These are phyloP conservation scores for Xylota sylvarum DNA, from an alignment of 2,888 invertebrate species.

Conservation along the genomic window DNA sequence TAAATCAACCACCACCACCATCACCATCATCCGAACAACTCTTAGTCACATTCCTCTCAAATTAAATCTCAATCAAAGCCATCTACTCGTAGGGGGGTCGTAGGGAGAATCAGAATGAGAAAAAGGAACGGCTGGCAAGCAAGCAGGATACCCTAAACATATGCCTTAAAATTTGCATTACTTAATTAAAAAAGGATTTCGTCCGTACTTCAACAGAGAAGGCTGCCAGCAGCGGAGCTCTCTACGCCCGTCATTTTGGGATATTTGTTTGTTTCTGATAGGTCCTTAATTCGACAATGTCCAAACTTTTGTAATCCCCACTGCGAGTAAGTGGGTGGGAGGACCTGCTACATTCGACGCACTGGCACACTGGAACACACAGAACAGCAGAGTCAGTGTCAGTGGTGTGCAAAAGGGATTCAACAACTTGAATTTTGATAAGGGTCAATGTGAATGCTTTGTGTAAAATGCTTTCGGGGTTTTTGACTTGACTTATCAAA, in stretches of 20 bases:
- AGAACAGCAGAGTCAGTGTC: too few relatives aligned
- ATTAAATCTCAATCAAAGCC: conserved; percentile 71
- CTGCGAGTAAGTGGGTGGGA: conserved; percentile 9
- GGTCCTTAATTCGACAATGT: conserved; percentile 77
- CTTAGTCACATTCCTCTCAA: conserved; percentile 51
- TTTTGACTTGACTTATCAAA: conserved; percentile 76
- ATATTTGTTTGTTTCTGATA: conserved; percentile 76
- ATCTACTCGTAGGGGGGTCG: conserved; percentile 20
- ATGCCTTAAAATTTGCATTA: conserved; percentile 75
- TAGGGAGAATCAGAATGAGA: not conserved
- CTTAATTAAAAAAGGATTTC: conserved; percentile 77
- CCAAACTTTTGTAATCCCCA: conserved; percentile 74
- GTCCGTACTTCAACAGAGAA: conserved; percentile 65
- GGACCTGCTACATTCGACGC: conserved; percentile 16
- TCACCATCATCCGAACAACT: not conserved
- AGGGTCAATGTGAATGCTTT: conserved; percentile 72
- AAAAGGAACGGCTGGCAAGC: not conserved
- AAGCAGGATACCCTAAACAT: conserved; percentile 57
- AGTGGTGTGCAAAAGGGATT: conserved; percentile 55
- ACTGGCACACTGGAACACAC: conserved; percentile 37
- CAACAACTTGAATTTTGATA: conserved; percentile 77
- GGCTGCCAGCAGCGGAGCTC: conserved; percentile 46
- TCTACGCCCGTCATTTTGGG: conserved; percentile 73
- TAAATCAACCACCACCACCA: conserved; percentile 26
- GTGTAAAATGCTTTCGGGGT: conserved; percentile 70